phyloP scores from a whole-genome alignment of 2,113 vertebrate genomes.

The Aphyosemion australe region DNA sequence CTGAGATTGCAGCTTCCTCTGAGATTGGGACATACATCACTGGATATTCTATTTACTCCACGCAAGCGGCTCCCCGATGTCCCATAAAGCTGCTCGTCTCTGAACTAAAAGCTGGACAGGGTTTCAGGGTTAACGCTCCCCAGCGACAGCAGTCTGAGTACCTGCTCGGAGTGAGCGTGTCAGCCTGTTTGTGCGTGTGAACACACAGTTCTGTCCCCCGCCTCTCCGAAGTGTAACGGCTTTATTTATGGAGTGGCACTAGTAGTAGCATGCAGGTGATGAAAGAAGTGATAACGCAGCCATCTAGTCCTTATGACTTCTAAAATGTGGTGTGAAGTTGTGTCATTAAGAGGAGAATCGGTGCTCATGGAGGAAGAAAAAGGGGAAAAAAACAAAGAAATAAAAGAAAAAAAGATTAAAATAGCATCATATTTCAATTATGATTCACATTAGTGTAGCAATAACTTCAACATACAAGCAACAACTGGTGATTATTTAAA shows the following conservation, averaged over 20 bases:
- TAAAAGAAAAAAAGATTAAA: background rate
- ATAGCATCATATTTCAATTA: slow-evolving; percentile 3
- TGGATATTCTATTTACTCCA: slow-evolving; percentile 69
- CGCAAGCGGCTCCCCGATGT: slow-evolving; percentile 58
- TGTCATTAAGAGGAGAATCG: background rate
- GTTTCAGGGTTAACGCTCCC: slow-evolving; percentile 67
- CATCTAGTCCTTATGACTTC: slow-evolving; percentile 41
- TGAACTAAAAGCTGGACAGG: slow-evolving; percentile 61
- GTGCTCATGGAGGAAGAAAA: background rate
- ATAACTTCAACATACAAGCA: too few species aligned
- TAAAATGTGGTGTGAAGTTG: slow-evolving; percentile 42
- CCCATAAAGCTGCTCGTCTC: slow-evolving; percentile 63
- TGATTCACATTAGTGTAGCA: background rate
- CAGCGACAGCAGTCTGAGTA: slow-evolving; percentile 61
- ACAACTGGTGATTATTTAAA: too few species aligned
- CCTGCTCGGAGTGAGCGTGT: slow-evolving; percentile 43
- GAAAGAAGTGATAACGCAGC: slow-evolving; percentile 45
- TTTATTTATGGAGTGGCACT: slow-evolving; percentile 75
- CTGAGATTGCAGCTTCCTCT: slow-evolving; percentile 61
- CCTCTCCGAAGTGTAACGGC: slow-evolving; percentile 46
- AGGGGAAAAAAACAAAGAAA: background rate
- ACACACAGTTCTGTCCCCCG: slow-evolving; percentile 11
- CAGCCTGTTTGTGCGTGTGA: slow-evolving; percentile 46
- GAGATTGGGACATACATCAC: slow-evolving; percentile 54
- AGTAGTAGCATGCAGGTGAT: slow-evolving; percentile 62